Evolutionary conservation across 2,113 vertebrate species (phyloP), one percentile per base, ranked within the genome.

Genomic region (Sminthopsis crassicaudata): DNA sequence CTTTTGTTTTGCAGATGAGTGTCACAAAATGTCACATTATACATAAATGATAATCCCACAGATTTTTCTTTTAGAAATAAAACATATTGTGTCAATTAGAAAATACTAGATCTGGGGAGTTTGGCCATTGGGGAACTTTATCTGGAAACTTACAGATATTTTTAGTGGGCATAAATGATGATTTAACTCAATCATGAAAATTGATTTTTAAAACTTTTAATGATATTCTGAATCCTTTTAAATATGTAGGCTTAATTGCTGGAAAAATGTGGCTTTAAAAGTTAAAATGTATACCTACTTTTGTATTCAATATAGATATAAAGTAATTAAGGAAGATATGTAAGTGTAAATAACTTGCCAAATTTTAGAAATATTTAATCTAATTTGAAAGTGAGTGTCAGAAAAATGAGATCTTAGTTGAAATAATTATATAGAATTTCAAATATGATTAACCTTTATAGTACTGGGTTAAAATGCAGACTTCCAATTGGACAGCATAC

Each of bases 361-460:
- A 95, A 94, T 96, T 96, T 96, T 97, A 46, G 52, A 96, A 96
- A 94, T 89, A 96, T 91, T 95, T 96, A 91, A 94, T 97, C 96
- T 97, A 94, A 48, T 92, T 94, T 96, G 94, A 97, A 94, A 91
- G 27, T 97, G 93, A 95, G 94, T 96, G 5, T 94, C 91, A 95
- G 76, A 93, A 96, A 94, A 91, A 91, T 96, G 90, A 94, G 57
- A 95, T 96, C 91, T 95, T 93, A 96, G 84, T 95, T 92, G 57
- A 95, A 90, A 92, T 94, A 76, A 14, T 84, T 46, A 30, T 88
- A 84, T 96, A 94, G 93, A 96, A 96, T 97, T 97, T n/a, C 9
- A 12, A 92, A 51, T 94, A 90, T 53, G 94, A 96, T 96, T 88
- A 96, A 91, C 36, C 89, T 96, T 89, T 89, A 96, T 46, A 54